phyloP scores from a whole-genome alignment of 2,888 invertebrate species.

The Drosophila fungiperda region DNA sequence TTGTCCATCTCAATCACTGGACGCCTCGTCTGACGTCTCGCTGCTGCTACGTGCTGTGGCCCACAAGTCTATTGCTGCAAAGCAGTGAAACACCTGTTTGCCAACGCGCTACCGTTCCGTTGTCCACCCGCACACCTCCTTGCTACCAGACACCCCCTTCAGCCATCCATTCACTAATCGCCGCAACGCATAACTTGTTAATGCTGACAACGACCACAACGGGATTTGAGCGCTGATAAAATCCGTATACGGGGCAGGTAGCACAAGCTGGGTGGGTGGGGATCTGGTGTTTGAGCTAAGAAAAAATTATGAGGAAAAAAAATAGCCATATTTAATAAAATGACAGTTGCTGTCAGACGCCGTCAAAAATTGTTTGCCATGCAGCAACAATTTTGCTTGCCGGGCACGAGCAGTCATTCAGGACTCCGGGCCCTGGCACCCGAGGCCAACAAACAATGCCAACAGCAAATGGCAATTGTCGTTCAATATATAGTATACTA shows the following conservation, averaged over 20 bases:
- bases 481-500: constrained; percentile 55
- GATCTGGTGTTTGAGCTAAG: constrained; percentile 16
- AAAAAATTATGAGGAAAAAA: constrained; percentile 50
- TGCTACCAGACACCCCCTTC: background rate
- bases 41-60: constrained; percentile 59
- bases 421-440: constrained; percentile 11
- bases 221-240: constrained; percentile 78
- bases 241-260: constrained; percentile 31
- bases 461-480: constrained; percentile 68
- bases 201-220: constrained; percentile 78
- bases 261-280: constrained; percentile 41
- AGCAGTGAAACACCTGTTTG: constrained; percentile 71
- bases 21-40: constrained; percentile 51
- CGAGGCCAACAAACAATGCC: constrained; percentile 57
- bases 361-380: constrained; percentile 74
- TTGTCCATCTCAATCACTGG: constrained; percentile 54
- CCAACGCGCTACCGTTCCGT: constrained; percentile 53
- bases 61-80: background rate
- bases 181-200: constrained; percentile 74
- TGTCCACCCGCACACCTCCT: constrained; percentile 4
- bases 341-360: constrained; percentile 80
- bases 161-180: constrained; percentile 57
- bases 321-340: constrained; percentile 80
- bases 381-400: constrained; percentile 68
- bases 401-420: constrained; percentile 61